These are phyloP conservation scores for Nomada ferruginata DNA, from an alignment of 2,888 invertebrate species.

Conservation along the genomic window DNA sequence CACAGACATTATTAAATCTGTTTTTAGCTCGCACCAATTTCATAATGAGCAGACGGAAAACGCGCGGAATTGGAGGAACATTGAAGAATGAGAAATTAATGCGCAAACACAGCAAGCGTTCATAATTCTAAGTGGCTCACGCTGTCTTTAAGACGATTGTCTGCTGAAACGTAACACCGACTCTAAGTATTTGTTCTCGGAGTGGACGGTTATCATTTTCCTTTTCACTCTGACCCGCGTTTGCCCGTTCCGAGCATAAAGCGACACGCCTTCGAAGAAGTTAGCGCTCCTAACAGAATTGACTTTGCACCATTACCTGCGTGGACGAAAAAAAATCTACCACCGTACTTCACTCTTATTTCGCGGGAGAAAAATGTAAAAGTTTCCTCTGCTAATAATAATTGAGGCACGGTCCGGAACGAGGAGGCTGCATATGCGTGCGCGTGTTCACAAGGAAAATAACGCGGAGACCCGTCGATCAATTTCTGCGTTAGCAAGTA, in stretches of 20 bases:
- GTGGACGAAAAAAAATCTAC: slow-evolving; percentile 3
- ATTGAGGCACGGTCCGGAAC: neutral
- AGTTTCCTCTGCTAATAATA: neutral
- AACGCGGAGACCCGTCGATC: slow-evolving; percentile 2
- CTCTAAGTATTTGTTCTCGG: neutral
- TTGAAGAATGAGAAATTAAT: slow-evolving; percentile 21
- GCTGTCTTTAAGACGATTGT: slow-evolving; percentile 8
- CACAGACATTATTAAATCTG: neutral
- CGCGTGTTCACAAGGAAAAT: no score
- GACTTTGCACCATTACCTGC: slow-evolving; percentile 2
- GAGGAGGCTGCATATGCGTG: neutral
- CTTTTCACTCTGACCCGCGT: neutral
- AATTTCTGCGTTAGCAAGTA: neutral
- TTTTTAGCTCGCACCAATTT: no score
- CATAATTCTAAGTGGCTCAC: slow-evolving; percentile 5
- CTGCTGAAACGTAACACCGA: neutral
- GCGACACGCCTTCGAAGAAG: neutral
- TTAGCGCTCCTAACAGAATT: slow-evolving; percentile 6
- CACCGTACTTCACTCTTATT: slow-evolving; percentile 2
- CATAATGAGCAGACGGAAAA: no score
- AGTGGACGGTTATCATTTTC: slow-evolving; percentile 3
- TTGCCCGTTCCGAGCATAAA: neutral
- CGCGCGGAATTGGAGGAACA: neutral
- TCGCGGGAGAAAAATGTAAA: neutral
- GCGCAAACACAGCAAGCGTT: neutral